These are phyloP conservation scores for Sinella curviseta DNA, from an alignment of 1,140 invertebrate genomes.

Conservation along the genomic window DNA sequence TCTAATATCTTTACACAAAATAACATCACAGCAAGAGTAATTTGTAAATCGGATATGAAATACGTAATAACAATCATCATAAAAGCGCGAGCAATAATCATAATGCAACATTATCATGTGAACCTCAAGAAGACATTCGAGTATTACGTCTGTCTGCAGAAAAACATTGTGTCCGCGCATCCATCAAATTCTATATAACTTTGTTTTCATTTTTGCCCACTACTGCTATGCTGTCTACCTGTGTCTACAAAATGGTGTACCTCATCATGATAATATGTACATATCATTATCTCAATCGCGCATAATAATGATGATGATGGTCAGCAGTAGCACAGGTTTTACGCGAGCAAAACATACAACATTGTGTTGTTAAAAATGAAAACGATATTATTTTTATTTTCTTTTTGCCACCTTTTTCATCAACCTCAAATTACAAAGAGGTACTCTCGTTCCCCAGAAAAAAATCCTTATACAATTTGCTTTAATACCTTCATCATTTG, in stretches of 20 bases:
- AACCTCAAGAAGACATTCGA: too few species aligned
- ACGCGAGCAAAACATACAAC: not conserved
- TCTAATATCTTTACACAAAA: too few species aligned
- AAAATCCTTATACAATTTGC: not conserved
- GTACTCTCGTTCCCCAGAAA: not conserved
- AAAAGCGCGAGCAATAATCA: not conserved
- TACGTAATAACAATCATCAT: not conserved
- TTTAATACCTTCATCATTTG: not conserved
- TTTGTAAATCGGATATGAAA: conserved; percentile 15
- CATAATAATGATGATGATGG: not conserved
- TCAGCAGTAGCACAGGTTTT: not conserved
- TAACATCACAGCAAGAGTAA: not conserved
- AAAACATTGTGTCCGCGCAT: too few species aligned
- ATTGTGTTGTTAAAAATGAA: not conserved
- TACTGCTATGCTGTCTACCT: too few species aligned
- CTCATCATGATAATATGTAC: conserved; percentile 3
- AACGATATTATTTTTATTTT: not conserved
- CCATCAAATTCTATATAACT: too few species aligned
- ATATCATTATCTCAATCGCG: conserved; percentile 2
- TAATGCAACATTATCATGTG: too few species aligned
- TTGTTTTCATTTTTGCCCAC: too few species aligned
- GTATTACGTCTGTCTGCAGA: not conserved
- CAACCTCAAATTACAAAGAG: not conserved
- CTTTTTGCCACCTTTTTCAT: conserved; percentile 12
- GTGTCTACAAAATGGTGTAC: too few species aligned